Conservation (phyloP, 2,888 invertebrate genomes). For the Drosophila setosimentum region DNA sequence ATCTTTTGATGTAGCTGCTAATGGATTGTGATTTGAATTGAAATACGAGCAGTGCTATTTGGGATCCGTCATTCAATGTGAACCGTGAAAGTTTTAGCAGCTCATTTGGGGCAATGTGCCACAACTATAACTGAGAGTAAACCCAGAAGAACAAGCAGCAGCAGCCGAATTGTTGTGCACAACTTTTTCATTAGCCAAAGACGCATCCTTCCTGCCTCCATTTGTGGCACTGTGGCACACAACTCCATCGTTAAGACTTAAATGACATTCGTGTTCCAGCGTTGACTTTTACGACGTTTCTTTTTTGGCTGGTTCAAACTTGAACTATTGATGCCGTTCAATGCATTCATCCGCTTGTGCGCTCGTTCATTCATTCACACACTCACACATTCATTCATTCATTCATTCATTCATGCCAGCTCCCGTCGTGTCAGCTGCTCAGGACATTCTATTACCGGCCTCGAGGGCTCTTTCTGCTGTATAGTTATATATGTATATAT, state of each 20-base stretch:
- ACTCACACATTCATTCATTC: slow-evolving; percentile 28
- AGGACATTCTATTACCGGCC: slow-evolving; percentile 78
- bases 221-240: slow-evolving; percentile 41
- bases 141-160: slow-evolving; percentile 8
- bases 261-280: slow-evolving; percentile 74
- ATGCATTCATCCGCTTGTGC: background rate
- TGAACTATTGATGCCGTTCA: slow-evolving; percentile 72
- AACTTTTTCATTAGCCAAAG: slow-evolving; percentile 63
- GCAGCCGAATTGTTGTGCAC: slow-evolving; percentile 19
- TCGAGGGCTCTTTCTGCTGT: slow-evolving; percentile 42
- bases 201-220: slow-evolving; percentile 53
- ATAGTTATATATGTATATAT: background rate
- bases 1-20: slow-evolving; percentile 11
- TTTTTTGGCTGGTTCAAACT: slow-evolving; percentile 55
- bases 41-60: background rate
- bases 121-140: slow-evolving; percentile 16
- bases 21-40: slow-evolving; percentile 14
- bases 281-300: slow-evolving; percentile 56
- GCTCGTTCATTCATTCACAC: slow-evolving; percentile 22
- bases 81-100: background rate
- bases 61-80: background rate
- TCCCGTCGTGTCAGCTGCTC: slow-evolving; percentile 64
- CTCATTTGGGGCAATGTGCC: slow-evolving; percentile 47
- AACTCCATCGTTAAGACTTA: slow-evolving; percentile 81
- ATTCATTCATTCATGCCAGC: slow-evolving; percentile 28